A percentile compares a stretch with the other conserved stretches of the same genome.
phyloP scores from a whole-genome alignment of 2,888 invertebrate genomes.

The Dorcus parallelipipedus region DNA sequence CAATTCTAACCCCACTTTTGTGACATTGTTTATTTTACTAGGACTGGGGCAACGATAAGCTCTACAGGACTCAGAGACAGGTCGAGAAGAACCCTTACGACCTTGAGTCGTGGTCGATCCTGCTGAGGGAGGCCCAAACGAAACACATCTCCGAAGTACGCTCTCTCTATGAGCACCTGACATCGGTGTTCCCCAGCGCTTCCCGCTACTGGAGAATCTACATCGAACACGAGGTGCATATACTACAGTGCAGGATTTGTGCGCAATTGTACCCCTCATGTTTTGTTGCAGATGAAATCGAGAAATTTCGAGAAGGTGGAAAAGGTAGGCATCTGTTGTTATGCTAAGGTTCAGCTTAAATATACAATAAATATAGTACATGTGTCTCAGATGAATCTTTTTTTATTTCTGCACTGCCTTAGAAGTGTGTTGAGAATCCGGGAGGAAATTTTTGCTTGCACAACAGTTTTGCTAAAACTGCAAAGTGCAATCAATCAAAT shows the following conservation, averaged over 20 bases:
- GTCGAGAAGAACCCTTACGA: slow-evolving; percentile 90
- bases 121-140: slow-evolving; percentile 89
- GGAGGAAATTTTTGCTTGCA: slow-evolving; percentile 43
- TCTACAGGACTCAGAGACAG: slow-evolving; percentile 77
- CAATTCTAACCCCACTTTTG: background rate
- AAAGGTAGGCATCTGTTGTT: slow-evolving; percentile 66
- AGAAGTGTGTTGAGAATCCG: slow-evolving; percentile 44
- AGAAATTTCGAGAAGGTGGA: slow-evolving; percentile 98
- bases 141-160: slow-evolving; percentile 86
- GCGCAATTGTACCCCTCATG: slow-evolving; percentile 1
- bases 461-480: too few species aligned
- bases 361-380: slow-evolving; percentile 26
- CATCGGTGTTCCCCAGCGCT: slow-evolving; percentile 90
- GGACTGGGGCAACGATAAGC: slow-evolving; percentile 88
- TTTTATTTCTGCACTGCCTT: slow-evolving; percentile 33
- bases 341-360: background rate
- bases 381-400: slow-evolving; percentile 21
- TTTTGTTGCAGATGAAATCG: slow-evolving; percentile 83
- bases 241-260: background rate
- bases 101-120: slow-evolving; percentile 96
- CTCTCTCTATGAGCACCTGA: slow-evolving; percentile 89
- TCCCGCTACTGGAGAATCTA: slow-evolving; percentile 99
- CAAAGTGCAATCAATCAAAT: too few species aligned
- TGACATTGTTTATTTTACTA: slow-evolving; percentile 39
- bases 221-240: slow-evolving; percentile 89